phyloP scores from a whole-genome alignment of 2,797 vertebrate genomes.

The Nyctalus aviator region DNA sequence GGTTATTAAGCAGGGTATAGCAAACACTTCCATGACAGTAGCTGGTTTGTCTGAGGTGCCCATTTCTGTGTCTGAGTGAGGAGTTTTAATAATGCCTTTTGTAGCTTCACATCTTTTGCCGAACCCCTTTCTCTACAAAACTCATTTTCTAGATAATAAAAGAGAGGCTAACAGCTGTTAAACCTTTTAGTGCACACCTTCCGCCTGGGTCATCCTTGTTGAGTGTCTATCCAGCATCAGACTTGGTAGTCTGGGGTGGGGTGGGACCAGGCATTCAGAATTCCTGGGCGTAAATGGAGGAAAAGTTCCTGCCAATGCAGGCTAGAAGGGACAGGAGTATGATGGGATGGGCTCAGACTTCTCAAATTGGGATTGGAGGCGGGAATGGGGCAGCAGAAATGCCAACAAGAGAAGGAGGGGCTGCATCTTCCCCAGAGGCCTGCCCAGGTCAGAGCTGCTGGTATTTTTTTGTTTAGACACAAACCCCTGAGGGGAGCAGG shows the following conservation, averaged over 20 bases:
- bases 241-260: not conserved
- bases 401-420: not conserved
- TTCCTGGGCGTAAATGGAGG: not conserved
- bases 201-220: not conserved
- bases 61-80: not conserved
- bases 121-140: not conserved
- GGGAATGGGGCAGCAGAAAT: not conserved
- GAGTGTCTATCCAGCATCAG: not conserved
- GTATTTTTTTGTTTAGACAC: not conserved
- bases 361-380: not conserved
- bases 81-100: not conserved
- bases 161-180: not conserved
- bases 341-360: not conserved
- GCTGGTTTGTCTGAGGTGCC: not conserved
- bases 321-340: not conserved
- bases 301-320: not conserved
- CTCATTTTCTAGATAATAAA: not conserved
- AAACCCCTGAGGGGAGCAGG: not conserved
- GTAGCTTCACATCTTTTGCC: not conserved
- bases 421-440: constrained; percentile 24
- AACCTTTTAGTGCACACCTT: not conserved
- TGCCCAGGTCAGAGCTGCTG: not conserved
- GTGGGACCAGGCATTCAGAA: not conserved
- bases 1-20: not conserved
- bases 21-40: accelerated